phyloP scores from a whole-genome alignment of 2,888 invertebrate genomes.

The Morpho helenor region DNA sequence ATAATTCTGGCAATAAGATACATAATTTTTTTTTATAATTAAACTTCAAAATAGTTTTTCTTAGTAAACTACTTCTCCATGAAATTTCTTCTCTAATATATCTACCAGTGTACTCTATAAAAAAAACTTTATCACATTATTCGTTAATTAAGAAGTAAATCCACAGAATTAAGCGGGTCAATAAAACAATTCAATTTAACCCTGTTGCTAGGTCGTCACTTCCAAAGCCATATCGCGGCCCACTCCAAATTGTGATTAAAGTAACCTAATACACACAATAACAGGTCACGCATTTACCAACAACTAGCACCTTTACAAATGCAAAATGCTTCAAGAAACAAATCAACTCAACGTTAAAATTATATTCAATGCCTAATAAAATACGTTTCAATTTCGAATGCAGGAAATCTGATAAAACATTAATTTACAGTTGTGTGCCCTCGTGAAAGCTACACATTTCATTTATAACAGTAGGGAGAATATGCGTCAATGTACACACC shows the following conservation, averaged over 20 bases:
- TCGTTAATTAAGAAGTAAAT: conserved; percentile 2
- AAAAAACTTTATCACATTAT: too few species aligned
- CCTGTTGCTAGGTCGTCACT: conserved; percentile 60
- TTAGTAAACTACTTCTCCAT: too few species aligned
- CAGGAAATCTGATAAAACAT: conserved; percentile 39
- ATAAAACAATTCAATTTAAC: conserved; percentile 55
- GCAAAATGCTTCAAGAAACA: conserved; percentile 41
- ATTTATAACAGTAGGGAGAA: conserved; percentile 73
- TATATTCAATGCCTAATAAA: rapidly evolving
- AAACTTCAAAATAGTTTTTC: too few species aligned
- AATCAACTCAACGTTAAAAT: conserved; percentile 25
- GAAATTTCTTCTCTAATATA: too few species aligned
- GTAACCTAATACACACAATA: conserved; percentile 78
- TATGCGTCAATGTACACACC: conserved; percentile 73
- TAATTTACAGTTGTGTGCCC: conserved; percentile 62
- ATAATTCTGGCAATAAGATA: too few species aligned
- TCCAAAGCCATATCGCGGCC: conserved; percentile 72
- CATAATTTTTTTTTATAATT: too few species aligned
- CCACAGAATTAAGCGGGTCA: conserved; percentile 24
- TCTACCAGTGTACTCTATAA: too few species aligned
- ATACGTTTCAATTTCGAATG: conserved; percentile 33
- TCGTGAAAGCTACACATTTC: conserved; percentile 78
- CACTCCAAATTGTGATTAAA: conserved; percentile 79
- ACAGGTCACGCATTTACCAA: conserved; percentile 75
- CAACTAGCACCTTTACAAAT: conserved; percentile 47